Evolutionary conservation across 2,113 vertebrate species (phyloP), one percentile per base, ranked within the genome.

Genomic region (Recurvirostra avosetta): DNA sequence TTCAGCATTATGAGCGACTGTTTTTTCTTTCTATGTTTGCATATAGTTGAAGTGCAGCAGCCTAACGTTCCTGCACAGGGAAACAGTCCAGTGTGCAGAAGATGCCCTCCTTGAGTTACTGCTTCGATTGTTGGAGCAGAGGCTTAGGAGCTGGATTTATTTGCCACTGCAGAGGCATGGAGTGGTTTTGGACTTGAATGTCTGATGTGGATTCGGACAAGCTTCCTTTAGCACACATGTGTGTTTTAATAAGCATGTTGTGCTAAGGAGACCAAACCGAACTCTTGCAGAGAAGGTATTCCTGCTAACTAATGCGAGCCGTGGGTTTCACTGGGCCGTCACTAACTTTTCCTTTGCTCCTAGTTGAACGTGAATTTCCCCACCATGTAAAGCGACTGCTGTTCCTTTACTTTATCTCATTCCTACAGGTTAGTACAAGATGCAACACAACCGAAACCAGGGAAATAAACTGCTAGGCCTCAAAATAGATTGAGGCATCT

Each of bases 21-120:
- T 2, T 8, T 45, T 43, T 59, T 21, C 50, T 76, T 13, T 26
- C 32, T 27, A 50, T 58, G 20, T 16, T 26, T 78, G 41, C 23
- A 7, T 32, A 4, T 5, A 36, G 36, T 34, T 56, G 23, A 93
- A 25, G 27, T 65, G 59, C 40, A 82, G n/a, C 84, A 62, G 53
- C 82, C 25, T 25, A 2, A 15, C 5, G 9, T 11, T 53, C 4
- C 1, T 5, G 29, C 0, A 3, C 5, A 25, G 36, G 43, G 53
- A 22, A 32, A 4, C 27, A 52, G 81, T 11, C 26, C 7, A 3
- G n/a, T 0, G 18, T 11, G 40, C 41, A 36, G 79, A 19, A 29
- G 14, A 10, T 32, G 2, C 2, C 6, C 17, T 63, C 40, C 63
- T 25, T 18, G 36, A 41, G 55, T 34, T n/a, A 4, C 49, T 32